Evolutionary conservation across 1,140 invertebrate species (phyloP), one percentile per base, ranked within the genome.

Genomic region (Lordiphosa clarofinis): DNA sequence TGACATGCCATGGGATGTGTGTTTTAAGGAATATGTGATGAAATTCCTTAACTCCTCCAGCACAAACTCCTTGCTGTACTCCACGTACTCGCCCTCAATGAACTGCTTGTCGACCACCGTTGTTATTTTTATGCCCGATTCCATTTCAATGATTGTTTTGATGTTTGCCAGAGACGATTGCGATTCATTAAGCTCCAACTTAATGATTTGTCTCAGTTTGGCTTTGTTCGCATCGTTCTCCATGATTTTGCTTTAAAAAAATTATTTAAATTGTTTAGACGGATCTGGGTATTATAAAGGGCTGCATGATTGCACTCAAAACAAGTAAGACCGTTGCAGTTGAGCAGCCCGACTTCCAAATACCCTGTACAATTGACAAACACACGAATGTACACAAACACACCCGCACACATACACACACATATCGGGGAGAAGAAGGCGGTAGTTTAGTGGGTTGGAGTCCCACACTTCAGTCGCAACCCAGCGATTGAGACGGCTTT

Each of bases 191-290:
- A 24, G 21, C 21, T 24, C 7, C 11, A 46, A 12, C 11, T 13
- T 31, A 5, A 46, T 31, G 24, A 31, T 31, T 46, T 28, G 43
- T 28, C 43, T 21, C 8, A 46, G 21, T 8, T 46, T 28, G 0
- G 7, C 9, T 21, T 46, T 46, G 11, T 46, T 46, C 1, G 2
- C 43, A 6, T 46, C 24, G 24, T 46, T 46, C 43, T 46, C 11
- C 43, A 46, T 46, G 11, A 8, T 46, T 31, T n/a, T n/a, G n/a
- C 43, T 46, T n/a, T 11, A 44, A 31, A 31, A 46, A 46, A 43
- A 31, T 7, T 7, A 31, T 31, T 31, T 31, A 8, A 7, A 8
- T 8, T 1, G 28, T 2, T 31, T 8, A 31, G 6, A 8, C 8
- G 2, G 28, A 31, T 8, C 15, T 15, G n/a, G n/a, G 21, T 24